These are phyloP conservation scores for Melanotaenia trifasciata DNA, from an alignment of 2,797 vertebrate genomes.

Conservation along the genomic window DNA sequence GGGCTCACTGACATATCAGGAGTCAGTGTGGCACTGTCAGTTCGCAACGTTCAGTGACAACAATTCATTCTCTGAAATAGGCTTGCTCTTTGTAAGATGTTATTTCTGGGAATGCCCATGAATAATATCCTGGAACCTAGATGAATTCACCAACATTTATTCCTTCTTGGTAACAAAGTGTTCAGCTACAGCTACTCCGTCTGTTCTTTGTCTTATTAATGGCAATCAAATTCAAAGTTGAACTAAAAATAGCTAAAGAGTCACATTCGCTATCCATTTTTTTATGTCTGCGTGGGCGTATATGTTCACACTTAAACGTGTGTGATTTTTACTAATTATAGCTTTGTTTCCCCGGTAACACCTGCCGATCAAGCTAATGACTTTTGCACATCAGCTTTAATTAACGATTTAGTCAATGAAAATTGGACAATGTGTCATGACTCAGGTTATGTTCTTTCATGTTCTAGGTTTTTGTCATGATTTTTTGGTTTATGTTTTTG, in stretches of 20 bases:
- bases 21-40: constrained; percentile 27
- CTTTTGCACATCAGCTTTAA: constrained; percentile 29
- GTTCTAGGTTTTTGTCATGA: too few species aligned
- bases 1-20: constrained; percentile 50
- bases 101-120: too few species aligned
- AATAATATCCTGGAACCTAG: too few species aligned
- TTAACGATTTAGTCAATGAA: constrained; percentile 45
- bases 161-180: neutral
- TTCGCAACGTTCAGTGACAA: neutral
- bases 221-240: constrained; percentile 11
- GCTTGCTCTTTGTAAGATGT: too few species aligned
- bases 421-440: too few species aligned
- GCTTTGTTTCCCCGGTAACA: constrained; percentile 75
- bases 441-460: too few species aligned
- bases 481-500: too few species aligned
- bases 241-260: neutral
- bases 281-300: constrained; percentile 45
- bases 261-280: constrained; percentile 26
- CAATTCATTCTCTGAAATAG: too few species aligned
- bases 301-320: constrained; percentile 32
- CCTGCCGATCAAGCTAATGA: constrained; percentile 63
- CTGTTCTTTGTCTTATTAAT: neutral
- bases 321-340: constrained; percentile 64
- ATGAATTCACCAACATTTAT: neutral
- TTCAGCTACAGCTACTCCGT: neutral